phyloP scores from a whole-genome alignment of 2,888 invertebrate species.

The Cephus runcator region DNA sequence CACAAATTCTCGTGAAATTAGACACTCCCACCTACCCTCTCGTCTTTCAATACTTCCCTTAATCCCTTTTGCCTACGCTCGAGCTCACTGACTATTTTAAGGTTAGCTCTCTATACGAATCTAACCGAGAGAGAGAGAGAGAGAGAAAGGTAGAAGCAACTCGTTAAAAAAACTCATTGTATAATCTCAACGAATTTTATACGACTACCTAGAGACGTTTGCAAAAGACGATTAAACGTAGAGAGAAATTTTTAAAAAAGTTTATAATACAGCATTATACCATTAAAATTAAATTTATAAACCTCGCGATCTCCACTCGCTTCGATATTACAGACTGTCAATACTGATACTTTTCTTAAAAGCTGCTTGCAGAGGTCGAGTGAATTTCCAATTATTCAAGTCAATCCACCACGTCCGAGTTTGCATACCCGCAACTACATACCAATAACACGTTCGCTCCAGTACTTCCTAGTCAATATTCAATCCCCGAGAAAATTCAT shows the following conservation, averaged over 20 bases:
- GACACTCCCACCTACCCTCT: not conserved
- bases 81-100: not conserved
- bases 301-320: not conserved
- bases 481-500: not conserved
- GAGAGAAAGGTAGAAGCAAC: not conserved
- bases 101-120: not conserved
- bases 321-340: not conserved
- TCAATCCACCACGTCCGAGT: not conserved
- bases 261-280: not conserved
- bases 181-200: not conserved
- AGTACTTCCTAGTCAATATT: not conserved
- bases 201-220: not conserved
- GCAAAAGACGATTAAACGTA: not conserved
- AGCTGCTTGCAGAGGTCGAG: not conserved
- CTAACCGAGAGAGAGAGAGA: not conserved
- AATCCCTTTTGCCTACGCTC: not conserved
- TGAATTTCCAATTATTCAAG: not conserved
- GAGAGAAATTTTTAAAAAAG: no score
- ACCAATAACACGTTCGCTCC: not conserved
- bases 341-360: not conserved
- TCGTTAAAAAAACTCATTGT: not conserved
- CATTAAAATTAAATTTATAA: not conserved
- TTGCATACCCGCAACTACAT: not conserved
- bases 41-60: not conserved
- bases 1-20: conserved; percentile 1